phyloP scores from a whole-genome alignment of 2,888 invertebrate genomes.

The Cecidostiba fungosa region DNA sequence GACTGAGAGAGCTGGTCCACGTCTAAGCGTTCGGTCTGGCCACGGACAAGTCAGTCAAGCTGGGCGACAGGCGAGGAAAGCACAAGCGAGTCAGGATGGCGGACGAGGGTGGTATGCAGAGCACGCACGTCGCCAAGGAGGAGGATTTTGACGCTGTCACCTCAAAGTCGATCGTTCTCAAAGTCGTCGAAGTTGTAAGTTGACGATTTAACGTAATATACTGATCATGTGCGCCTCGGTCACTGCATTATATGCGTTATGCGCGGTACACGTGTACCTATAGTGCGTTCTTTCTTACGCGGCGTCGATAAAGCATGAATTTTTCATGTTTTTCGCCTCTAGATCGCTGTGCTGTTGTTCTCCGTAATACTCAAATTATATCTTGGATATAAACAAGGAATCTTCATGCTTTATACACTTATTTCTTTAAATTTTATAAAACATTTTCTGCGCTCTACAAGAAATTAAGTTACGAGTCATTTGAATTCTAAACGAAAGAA shows the following conservation, averaged over 20 bases:
- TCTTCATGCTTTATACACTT: too few relatives aligned
- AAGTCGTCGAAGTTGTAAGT: constrained; percentile 85
- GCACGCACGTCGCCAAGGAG: constrained; percentile 81
- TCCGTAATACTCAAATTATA: too few relatives aligned
- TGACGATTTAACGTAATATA: too few relatives aligned
- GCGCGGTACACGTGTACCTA: not conserved
- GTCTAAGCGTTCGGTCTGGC: constrained; percentile 63
- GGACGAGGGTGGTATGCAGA: constrained; percentile 81
- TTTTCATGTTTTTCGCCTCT: not conserved
- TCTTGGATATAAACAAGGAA: too few relatives aligned
- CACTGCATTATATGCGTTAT: too few relatives aligned
- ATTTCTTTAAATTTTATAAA: not conserved
- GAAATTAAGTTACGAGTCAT: not conserved
- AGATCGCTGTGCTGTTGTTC: not conserved
- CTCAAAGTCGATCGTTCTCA: constrained; percentile 82
- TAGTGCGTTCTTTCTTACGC: not conserved
- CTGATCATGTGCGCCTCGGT: too few relatives aligned
- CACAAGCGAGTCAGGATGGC: constrained; percentile 84
- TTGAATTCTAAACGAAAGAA: not conserved
- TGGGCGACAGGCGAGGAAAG: constrained; percentile 78
- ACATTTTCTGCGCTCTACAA: too few relatives aligned
- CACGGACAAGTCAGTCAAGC: constrained; percentile 71
- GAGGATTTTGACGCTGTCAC: constrained; percentile 79
- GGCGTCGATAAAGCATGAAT: not conserved
- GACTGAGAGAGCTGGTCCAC: constrained; percentile 19